These are phyloP conservation scores for Polymixis lichenea DNA, from an alignment of 2,888 invertebrate species.

Conservation along the genomic window DNA sequence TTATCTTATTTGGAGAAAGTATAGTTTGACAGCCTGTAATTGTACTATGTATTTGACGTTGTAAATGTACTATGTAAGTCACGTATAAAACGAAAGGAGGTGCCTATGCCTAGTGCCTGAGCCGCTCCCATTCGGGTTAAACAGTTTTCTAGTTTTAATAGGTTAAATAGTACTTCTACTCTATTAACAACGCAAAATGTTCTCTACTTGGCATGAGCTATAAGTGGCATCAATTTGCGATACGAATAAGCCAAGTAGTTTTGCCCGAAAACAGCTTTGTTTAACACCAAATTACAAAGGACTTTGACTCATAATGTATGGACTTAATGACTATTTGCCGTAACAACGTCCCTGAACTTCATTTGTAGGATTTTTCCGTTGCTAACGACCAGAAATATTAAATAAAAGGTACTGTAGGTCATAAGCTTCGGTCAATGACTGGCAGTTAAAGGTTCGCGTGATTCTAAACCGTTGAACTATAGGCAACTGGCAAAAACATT, in stretches of 20 bases:
- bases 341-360: conserved; percentile 19
- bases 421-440: conserved; percentile 33
- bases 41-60: not conserved
- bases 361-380: conserved; percentile 8
- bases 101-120: not conserved
- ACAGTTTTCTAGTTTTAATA: too few relatives aligned
- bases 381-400: conserved; percentile 10
- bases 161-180: not conserved
- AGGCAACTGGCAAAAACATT: conserved; percentile 3
- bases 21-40: not conserved
- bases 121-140: not conserved
- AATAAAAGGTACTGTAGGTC: conserved; percentile 13
- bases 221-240: too few relatives aligned
- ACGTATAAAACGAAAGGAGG: not conserved
- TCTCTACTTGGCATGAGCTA: not conserved
- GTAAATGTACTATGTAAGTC: not conserved
- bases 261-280: not conserved
- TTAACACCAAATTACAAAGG: not conserved
- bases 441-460: conserved; percentile 11
- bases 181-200: not conserved
- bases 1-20: not conserved
- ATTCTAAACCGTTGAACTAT: not conserved
- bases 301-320: not conserved
- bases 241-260: not conserved
- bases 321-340: conserved; percentile 6